Percentiles rank a stretch among this genome's conserved stretches.
phyloP scores from a whole-genome alignment of 2,113 vertebrate species.

The Trichomycterus rosablanca region DNA sequence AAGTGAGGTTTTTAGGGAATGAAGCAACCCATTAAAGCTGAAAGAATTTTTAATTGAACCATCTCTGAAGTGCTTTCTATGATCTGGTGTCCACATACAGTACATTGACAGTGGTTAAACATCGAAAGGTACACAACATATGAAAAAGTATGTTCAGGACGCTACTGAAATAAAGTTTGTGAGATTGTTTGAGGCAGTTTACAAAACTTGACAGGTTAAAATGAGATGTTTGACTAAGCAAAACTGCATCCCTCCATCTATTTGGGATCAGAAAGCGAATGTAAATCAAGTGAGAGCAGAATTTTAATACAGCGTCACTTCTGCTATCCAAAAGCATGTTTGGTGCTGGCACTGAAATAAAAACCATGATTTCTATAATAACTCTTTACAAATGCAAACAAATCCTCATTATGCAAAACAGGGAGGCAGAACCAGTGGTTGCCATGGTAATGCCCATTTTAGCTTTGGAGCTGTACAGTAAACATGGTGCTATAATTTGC shows the following conservation, averaged over 20 bases:
- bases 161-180: too few relatives aligned
- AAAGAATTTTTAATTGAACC: too few relatives aligned
- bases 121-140: too few relatives aligned
- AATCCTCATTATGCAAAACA: slow-evolving; percentile 35
- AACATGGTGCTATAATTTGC: slow-evolving; percentile 23
- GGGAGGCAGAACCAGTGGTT: slow-evolving; percentile 30
- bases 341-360: slow-evolving; percentile 14
- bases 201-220: too few relatives aligned
- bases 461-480: slow-evolving; percentile 29
- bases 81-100: too few relatives aligned
- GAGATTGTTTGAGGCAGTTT: too few relatives aligned
- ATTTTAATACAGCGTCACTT: slow-evolving; percentile 8
- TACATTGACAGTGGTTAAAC: too few relatives aligned
- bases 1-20: too few relatives aligned
- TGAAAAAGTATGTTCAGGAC: too few relatives aligned
- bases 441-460: slow-evolving; percentile 26
- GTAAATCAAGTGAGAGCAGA: neutral
- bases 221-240: neutral
- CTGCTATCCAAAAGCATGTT: neutral
- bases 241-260: neutral
- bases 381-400: slow-evolving; percentile 37
- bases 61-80: too few relatives aligned
- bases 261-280: slow-evolving; percentile 15
- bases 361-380: slow-evolving; percentile 25
- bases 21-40: too few relatives aligned